A percentile compares a stretch with the other conserved stretches of the same genome.
Conservation (phyloP, 2,888 invertebrate genomes). For the Argyra leucocephala region DNA sequence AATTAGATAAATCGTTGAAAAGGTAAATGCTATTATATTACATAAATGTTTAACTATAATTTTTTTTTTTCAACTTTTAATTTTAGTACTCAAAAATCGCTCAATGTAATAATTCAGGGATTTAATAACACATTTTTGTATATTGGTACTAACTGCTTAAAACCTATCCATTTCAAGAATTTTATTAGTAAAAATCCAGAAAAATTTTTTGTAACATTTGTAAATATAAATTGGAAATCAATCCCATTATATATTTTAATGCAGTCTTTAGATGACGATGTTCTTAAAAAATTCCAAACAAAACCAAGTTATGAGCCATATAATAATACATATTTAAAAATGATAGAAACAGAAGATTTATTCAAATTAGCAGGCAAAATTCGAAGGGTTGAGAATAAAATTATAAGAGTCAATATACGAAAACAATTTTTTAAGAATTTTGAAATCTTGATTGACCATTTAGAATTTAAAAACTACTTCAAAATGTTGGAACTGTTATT, state of each 20-base stretch:
- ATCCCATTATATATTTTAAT: slow-evolving; percentile 35
- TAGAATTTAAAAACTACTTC: slow-evolving; percentile 7
- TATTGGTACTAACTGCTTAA: slow-evolving; percentile 26
- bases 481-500: slow-evolving; percentile 8
- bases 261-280: not conserved
- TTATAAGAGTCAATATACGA: slow-evolving; percentile 12
- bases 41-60: not conserved
- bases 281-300: not conserved
- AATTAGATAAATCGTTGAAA: not conserved
- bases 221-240: slow-evolving; percentile 32
- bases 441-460: not conserved
- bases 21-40: not conserved
- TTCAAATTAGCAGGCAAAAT: slow-evolving; percentile 13
- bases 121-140: slow-evolving; percentile 35
- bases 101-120: slow-evolving; percentile 31
- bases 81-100: slow-evolving; percentile 14
- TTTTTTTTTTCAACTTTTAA: not conserved
- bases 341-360: slow-evolving; percentile 7
- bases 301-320: not conserved
- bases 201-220: slow-evolving; percentile 21
- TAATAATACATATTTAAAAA: not conserved
- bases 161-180: slow-evolving; percentile 16
- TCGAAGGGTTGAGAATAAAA: slow-evolving; percentile 14
- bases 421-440: slow-evolving; percentile 14
- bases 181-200: slow-evolving; percentile 25